Base-by-base conservation (phyloP, 2,888 invertebrate species). In the Pollenia griseotomentosa region DNA sequence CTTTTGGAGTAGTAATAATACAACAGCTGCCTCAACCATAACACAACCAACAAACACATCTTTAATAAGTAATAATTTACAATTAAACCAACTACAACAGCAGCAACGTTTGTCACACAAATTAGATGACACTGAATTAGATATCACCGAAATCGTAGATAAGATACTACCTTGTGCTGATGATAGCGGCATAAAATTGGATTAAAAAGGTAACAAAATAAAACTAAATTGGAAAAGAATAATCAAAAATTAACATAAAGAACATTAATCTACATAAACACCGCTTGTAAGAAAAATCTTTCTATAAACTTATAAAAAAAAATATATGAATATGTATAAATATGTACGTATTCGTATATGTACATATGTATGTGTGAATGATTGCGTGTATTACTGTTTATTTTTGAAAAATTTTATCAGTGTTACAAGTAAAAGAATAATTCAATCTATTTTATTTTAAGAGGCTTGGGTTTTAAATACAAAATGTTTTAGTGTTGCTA, bases 111-210 rank as follows among this genome's bases (percentile, higher is more conserved):
- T 89, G 88, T 81, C 89, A 81, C 77, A 89, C 83, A 88, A 83
- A 82, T 83, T 75, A 88, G 87, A 89, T 87, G 92, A 92, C 88
- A 95, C 96, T 94, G 95, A 96, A 90, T 95, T 95, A 88, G 96
- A 96, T 90, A 89, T 96, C 71, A 95, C 96, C 40, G 91, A 92
- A 79, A 92, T 92, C 79, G 92, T 92, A 65, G 92, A 91, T 79
- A 89, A 91, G 95, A 95, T 95, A 81, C 95, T 95, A 95, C 90
- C 91, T 16, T 90, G 90, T 88, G 90, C 90, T 44, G 93, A 93
- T 87, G 93, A 93, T 71, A 91, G 91, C 83, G 91, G 91, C 88
- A 91, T 92, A 66, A 92, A 92, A 85, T 88, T 91, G 88, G 91
- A 92, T 68, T 92, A 89, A 88, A 33, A 79, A 88, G 86, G 85